phyloP scores from a whole-genome alignment of 64 coral and sea anemone genomes.

The Acropora yongei region DNA sequence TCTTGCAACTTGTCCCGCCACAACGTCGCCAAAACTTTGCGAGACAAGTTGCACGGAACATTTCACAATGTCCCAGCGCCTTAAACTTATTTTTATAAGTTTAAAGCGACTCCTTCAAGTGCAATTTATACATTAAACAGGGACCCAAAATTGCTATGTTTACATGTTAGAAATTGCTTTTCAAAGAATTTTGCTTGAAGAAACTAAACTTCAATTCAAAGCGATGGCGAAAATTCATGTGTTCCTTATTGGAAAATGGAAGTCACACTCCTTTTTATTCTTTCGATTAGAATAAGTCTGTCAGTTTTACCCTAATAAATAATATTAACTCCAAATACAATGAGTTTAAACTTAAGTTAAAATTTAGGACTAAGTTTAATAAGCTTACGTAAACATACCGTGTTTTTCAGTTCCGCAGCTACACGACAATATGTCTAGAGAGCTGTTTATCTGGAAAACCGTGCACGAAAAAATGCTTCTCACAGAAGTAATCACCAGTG shows the following conservation, averaged over 20 bases:
- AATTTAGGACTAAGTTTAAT: too few relatives aligned
- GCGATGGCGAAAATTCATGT: too few relatives aligned
- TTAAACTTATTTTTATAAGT: not conserved
- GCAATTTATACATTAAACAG: constrained; percentile 28
- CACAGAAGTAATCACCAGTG: too few relatives aligned
- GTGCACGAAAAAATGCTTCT: too few relatives aligned
- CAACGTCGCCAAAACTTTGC: too few relatives aligned
- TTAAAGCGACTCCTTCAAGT: constrained; percentile 18
- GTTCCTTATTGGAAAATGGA: not conserved
- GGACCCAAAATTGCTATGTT: constrained; percentile 10
- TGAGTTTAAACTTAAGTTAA: too few relatives aligned
- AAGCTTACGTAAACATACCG: too few relatives aligned
- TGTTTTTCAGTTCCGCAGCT: too few relatives aligned
- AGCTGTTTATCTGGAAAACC: too few relatives aligned
- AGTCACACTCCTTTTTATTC: constrained; percentile 20
- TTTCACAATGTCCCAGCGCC: not conserved
- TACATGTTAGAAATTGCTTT: constrained; percentile 28
- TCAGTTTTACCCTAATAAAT: not conserved
- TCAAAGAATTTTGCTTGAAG: not conserved
- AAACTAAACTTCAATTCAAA: constrained; percentile 6
- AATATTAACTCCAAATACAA: not conserved
- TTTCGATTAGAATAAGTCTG: not conserved
- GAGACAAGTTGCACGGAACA: too few relatives aligned
- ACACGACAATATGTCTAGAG: too few relatives aligned
- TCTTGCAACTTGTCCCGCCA: too few relatives aligned